Conservation (phyloP, 2,888 invertebrate genomes). For the Seladonia tumulorum region DNA sequence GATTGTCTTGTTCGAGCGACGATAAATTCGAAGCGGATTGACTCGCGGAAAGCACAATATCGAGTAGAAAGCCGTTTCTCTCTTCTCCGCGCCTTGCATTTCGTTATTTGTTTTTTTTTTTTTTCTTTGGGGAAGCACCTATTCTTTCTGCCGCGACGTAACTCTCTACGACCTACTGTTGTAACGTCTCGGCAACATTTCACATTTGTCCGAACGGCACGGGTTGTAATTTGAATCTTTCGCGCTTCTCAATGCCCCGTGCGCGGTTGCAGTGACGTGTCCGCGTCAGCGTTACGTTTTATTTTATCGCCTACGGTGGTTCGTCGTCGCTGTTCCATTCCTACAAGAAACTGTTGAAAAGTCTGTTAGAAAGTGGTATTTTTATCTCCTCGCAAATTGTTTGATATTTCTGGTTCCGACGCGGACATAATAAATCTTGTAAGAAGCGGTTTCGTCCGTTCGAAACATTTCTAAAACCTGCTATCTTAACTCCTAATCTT, state of each 20-base stretch:
- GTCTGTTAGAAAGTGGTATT: not conserved
- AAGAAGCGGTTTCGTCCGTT: not conserved
- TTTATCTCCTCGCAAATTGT: not conserved
- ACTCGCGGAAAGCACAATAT: constrained; percentile 23
- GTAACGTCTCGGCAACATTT: constrained; percentile 51
- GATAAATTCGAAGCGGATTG: not conserved
- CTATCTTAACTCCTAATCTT: not conserved
- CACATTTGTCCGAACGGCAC: constrained; percentile 31
- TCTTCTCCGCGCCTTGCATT: constrained; percentile 33
- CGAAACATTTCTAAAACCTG: not conserved
- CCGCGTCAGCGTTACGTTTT: constrained; percentile 2
- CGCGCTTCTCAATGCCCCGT: constrained; percentile 1
- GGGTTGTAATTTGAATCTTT: constrained; percentile 11
- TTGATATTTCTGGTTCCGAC: not conserved
- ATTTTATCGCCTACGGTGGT: constrained; percentile 5
- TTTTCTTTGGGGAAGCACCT: constrained; percentile 16
- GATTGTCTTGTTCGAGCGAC: not conserved
- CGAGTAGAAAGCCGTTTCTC: constrained; percentile 46
- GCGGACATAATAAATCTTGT: not conserved
- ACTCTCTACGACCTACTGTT: constrained; percentile 58
- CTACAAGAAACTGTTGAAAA: not conserved
- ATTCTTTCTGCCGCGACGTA: constrained; percentile 45
- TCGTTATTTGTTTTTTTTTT: not conserved
- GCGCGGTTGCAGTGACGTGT: constrained; percentile 1
- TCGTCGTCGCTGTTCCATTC: not conserved